Evolutionary conservation across 35 echinoderm and acorn worm genomes (phyloP), one percentile per base, ranked within the genome.

Genomic region (Nesometra sesokonis): DNA sequence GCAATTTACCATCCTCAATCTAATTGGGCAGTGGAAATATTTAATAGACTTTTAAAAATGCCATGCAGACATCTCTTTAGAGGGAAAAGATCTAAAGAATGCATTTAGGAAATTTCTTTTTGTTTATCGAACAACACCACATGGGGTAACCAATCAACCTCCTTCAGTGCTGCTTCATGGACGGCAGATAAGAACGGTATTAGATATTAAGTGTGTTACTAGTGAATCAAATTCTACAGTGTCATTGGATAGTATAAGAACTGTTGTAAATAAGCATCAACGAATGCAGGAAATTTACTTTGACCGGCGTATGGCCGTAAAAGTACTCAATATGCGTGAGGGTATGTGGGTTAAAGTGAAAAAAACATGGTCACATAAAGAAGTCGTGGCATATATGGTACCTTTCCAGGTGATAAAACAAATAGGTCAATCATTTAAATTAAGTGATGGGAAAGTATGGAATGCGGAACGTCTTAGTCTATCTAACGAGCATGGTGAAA

Each of bases 11-110:
- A 90, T 34, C 88, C 88, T 67, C 82, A 90, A 77, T 36, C 40
- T 11, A 90, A 84, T 90, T 81, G 88, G 35, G 88, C 43, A 8
- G 38, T 90, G 32, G 57, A 90, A 77, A 67, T 57, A 37, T 90
- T 90, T 85, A 90, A 85, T 36, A 34, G 47, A 32, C 43, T 90
- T 17, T 84, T 77, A 35, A 57, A 84, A 84, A 79, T 35, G 88
- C 46, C 31, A 39, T 89, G 31, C 88, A 89, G 57, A 89, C 84
- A 35, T 84, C 52, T 52, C 32, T 0, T 85, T 57, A 37, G 30
- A 0, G 34, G 5, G 78, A 13, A 43, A 82, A 82, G 17, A 77
- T 35, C 39, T 77, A 77, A 88, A 88, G 80, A 31, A 35, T 17
- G 78, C 33, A 34, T 32, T 76, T 29, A 39, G 34, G 0, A 36